These are phyloP conservation scores for Galerucella nymphaeae DNA, from an alignment of 2,888 invertebrate species.

Conservation along the genomic window DNA sequence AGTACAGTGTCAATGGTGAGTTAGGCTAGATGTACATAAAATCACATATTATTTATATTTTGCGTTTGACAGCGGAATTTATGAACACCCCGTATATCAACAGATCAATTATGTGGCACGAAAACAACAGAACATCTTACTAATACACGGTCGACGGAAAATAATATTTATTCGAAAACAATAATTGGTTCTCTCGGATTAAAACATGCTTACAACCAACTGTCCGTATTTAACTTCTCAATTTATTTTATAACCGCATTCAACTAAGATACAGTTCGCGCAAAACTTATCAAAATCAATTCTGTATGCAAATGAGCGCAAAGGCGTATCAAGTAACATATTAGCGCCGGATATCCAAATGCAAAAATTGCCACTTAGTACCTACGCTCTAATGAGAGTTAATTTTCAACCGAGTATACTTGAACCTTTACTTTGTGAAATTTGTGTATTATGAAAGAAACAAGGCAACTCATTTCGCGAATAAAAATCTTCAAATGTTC, in stretches of 20 bases:
- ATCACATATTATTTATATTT: no score
- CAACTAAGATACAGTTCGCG: not conserved
- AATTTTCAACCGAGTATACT: not conserved
- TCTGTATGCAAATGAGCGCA: conserved; percentile 6
- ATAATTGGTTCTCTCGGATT: not conserved
- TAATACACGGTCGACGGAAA: not conserved
- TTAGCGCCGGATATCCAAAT: not conserved
- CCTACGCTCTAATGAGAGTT: not conserved
- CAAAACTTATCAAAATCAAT: conserved; percentile 6
- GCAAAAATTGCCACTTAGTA: not conserved
- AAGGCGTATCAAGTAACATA: not conserved
- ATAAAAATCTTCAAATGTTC: no score
- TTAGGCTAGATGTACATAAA: no score
- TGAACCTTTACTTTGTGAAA: conserved; percentile 8
- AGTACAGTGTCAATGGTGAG: no score
- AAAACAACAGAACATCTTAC: not conserved
- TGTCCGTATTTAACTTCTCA: not conserved
- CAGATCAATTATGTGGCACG: not conserved
- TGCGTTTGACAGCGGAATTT: no score
- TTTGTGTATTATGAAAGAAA: not conserved
- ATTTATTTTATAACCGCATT: conserved; percentile 2
- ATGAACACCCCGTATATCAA: not conserved
- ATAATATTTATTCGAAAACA: not conserved
- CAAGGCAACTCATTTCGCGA: not conserved
- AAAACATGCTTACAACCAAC: not conserved